Evolutionary conservation across 1,140 invertebrate species (phyloP), one percentile per base, ranked within the genome.

Genomic region (Lepidurus packardi): DNA sequence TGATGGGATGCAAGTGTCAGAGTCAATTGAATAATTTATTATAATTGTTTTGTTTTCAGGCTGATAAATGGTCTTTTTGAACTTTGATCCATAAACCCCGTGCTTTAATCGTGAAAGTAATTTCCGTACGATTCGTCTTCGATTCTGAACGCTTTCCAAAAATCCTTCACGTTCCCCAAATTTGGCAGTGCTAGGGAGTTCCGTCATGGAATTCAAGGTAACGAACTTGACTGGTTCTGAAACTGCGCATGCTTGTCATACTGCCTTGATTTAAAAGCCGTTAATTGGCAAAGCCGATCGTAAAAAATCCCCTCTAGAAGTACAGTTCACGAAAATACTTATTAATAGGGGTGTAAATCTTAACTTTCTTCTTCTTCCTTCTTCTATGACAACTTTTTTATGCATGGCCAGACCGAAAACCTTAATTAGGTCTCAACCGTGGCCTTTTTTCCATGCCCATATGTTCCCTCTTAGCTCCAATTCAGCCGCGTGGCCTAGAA

Each of bases 241-340:
- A 65, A 65, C 16, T 21, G 53, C 21, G 53, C n/a, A 65, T 65
- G 53, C 53, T 65, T 65, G 53, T 65, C 53, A 65, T 65, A 13
- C 53, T 65, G 53, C 21, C 53, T 65, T 65, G 53, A 65, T 65
- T 65, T 65, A 65, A 65, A 65, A 65, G 53, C 53, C 53, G 21
- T 65, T 65, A 21, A 65, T 65, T 65, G 53, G 53, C 53, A 65
- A 65, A 65, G 53, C 53, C 53, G 53, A 65, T 21, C 53, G 53
- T 65, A 65, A 65, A 65, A 65, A 65, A 4, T 34, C 34, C 34
- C 34, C 34, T 34, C 34, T 65, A 13, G 53, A 65, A 21, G 53
- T 34, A 21, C 21, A 21, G 53, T 65, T 65, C 53, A 65, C 53
- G 53, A n/a, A n/a, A 65, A n/a, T 34, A 34, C 53, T 7, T 9